These are phyloP conservation scores for Mormyrops attenuatus DNA, from an alignment of 2,797 vertebrate genomes.

Conservation along the genomic window DNA sequence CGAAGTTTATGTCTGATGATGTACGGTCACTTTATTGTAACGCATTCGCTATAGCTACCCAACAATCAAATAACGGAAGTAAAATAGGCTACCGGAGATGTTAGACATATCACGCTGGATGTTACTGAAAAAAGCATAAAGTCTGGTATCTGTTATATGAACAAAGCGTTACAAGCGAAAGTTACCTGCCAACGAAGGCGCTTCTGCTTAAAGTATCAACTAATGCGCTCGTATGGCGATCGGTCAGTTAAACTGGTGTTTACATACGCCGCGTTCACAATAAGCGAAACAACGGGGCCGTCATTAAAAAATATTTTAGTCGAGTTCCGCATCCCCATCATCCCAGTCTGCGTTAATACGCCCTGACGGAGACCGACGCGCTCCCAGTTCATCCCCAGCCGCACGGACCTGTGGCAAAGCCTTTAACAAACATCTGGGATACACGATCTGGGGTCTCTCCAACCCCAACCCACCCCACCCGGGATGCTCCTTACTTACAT, in stretches of 20 bases:
- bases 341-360: background rate
- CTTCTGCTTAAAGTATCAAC: background rate
- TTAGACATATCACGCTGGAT: background rate
- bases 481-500: constrained; percentile 73
- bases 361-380: background rate
- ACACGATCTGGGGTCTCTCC: background rate
- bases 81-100: background rate
- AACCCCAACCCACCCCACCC: background rate
- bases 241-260: background rate
- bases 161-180: constrained; percentile 2
- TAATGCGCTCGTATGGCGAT: background rate
- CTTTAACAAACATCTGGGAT: constrained; percentile 18
- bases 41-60: background rate
- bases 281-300: background rate
- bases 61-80: background rate
- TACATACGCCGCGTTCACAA: background rate
- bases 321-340: background rate
- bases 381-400: background rate
- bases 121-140: background rate
- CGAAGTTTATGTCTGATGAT: background rate
- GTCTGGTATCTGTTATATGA: background rate
- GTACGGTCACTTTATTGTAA: background rate
- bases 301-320: background rate
- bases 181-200: background rate
- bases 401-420: background rate